Evolutionary conservation across 2,113 vertebrate genomes (phyloP), one percentile per base, ranked within the genome.

Genomic region (Xiphias gladius): DNA sequence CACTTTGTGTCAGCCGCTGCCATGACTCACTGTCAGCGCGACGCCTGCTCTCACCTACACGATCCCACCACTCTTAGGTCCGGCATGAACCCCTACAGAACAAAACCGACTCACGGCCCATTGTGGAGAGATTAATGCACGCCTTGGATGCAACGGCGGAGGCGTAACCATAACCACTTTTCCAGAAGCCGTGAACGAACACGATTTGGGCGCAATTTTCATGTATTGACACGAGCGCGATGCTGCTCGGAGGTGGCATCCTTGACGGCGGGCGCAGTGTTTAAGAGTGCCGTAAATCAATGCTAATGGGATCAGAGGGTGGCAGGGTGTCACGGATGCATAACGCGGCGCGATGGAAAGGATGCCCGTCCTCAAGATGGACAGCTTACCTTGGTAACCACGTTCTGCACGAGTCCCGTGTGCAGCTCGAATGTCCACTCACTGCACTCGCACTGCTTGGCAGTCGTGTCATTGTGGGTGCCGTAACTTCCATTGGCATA

Each of bases 351-450:
- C 20, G 74, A 74, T 57, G 72, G 39, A 58, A 61, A 69, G 58
- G 80, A 80, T 64, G 55, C 70, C 73, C 86, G 50, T 62, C 66
- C 50, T 58, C 24, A 1, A 41, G 32, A 71, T n/a, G 77, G 22
- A 26, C 62, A 32, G 69, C 95, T 96, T 95, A 99, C 97, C 97
- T 98, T 97, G 86, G 97, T 99, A 24, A 99, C 97, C 74, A 99
- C 96, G 87, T 99, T 99, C 50, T 96, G 94, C 58, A 94, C 91
- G 1, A 99, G 97, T 74, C 97, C 97, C 0, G 96, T 95, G 69
- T 96, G 87, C 91, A 98, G 96, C 79, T 95, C 93, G 80, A 97
- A 98, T 24, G 93, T 92, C 95, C 96, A 96, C 71, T 94, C 93
- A 28, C 69, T 94, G 93, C 97, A 98, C 46, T 55, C 58, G 63